phyloP scores from a whole-genome alignment of 2,113 vertebrate genomes.

The Sceloporus tristichus region DNA sequence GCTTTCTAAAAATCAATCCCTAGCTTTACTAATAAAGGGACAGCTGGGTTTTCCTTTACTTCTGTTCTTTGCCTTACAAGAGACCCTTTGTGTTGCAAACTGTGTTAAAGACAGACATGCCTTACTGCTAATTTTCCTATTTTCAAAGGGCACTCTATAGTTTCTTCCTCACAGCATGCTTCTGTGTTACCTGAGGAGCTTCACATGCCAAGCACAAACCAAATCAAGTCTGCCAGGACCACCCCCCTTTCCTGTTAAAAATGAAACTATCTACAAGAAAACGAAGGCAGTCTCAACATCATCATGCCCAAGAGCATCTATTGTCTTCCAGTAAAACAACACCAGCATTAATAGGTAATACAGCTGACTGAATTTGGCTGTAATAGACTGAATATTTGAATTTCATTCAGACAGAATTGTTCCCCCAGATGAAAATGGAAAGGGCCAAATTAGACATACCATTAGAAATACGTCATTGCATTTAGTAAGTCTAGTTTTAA shows the following conservation, averaged over 20 bases:
- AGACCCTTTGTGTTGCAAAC: slow-evolving; percentile 8
- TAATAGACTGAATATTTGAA: neutral
- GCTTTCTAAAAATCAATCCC: slow-evolving; percentile 21
- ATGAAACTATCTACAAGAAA: neutral
- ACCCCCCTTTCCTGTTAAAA: neutral
- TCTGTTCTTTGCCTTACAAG: slow-evolving; percentile 1
- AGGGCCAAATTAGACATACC: neutral
- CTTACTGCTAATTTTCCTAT: neutral
- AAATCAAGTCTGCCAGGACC: neutral
- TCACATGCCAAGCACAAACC: neutral
- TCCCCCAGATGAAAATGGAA: neutral
- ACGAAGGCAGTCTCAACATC: neutral
- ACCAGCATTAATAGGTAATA: neutral
- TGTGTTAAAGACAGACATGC: slow-evolving; percentile 1
- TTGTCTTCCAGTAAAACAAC: neutral
- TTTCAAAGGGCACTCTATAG: neutral
- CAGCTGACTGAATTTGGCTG: too few relatives aligned
- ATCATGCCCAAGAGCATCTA: neutral
- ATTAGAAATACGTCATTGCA: neutral
- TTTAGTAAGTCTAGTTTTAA: neutral
- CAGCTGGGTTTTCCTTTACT: neutral
- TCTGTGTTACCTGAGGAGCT: neutral
- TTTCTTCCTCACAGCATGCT: slow-evolving; percentile 9
- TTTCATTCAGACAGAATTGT: neutral
- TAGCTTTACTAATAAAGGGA: slow-evolving; percentile 25